Evolutionary conservation across 2,113 vertebrate species (phyloP), one percentile per base, ranked within the genome.

Genomic region (Dendropsophus ebraccatus): DNA sequence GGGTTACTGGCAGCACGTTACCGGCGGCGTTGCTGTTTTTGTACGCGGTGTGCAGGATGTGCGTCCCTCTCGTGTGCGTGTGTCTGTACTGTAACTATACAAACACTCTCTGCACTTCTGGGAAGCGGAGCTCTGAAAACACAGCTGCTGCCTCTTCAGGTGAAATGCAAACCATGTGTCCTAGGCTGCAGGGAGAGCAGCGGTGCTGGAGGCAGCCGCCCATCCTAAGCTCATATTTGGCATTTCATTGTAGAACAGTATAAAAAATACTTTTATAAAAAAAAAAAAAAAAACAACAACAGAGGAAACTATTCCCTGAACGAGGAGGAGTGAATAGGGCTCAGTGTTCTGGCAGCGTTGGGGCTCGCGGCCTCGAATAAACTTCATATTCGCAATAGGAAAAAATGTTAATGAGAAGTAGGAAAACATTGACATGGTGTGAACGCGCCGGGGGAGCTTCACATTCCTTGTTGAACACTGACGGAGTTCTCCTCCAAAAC

Each of bases 101-200:
- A 86, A 74, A 86, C 67, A 86, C 19, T 14, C 65, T 25, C 84
- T 79, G 58, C 62, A 12, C 52, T 86, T 86, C 85, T 86, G 85
- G 85, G 85, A 86, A 86, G 6, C 28, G 1, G 23, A 4, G 47
- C 54, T 86, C 37, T 70, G 52, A 81, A 81, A 74, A 81, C 85
- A 86, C 85, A 86, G 85, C 85, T 86, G 85, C 77, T 73, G 84
- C 76, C 76, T 72, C 76, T 86, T 86, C 76, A 86, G 84, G 76
- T 86, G 78, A 86, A 81, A 86, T 50, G 54, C 77, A 74, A 81
- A 86, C 67, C 67, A 58, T 23, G 35, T 73, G 50, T 50, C 62
- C 12, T 37, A 30, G 54, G 85, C 78, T 45, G 65, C 49, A 56
- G 8, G 47, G 35, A 19, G 1, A 56, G 67, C 45, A 16, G 81